Evolutionary conservation across 1,140 invertebrate genomes (phyloP), one percentile per base, ranked within the genome.

Genomic region (Aphelinus certus): DNA sequence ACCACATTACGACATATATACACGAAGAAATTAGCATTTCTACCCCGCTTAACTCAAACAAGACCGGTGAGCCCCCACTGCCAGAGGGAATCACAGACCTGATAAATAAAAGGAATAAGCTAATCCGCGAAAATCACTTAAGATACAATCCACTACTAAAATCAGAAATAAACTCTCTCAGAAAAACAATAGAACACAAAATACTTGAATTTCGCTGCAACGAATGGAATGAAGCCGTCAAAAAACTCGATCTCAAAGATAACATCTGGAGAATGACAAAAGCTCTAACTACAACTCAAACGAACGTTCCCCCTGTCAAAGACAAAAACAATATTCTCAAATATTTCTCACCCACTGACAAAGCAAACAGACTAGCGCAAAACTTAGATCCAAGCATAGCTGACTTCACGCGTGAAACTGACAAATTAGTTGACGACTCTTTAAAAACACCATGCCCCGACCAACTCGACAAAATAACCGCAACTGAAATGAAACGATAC

Each of bases 221-320:
- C 2, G 3, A 47, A 7, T 73, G 72, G 72, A 53, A 73, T 56
- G n/a, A 45, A 42, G 58, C 64, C 48, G 10, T 67, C 3, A 57
- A 1, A 45, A 73, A 47, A 7, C 53, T 73, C 26, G 67, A 73
- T 2, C 56, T 73, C 3, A 53, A 65, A 65, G 72, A 66, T 67
- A 66, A 73, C 45, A 3, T 73, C 1, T 73, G 63, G 51, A 51
- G 65, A 67, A 57, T 74, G 63, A 63, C 65, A 3, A 74, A 74
- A 67, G 56, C 49, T 3, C 47, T 61, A 9, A 74, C 65, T 1
- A 67, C 48, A 61, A 45, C 45, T 4, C 2, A 2, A 49, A 57
- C 46, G 1, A 46, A 46, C 3, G 53, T 71, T 5, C 60, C 57
- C 2, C 57, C 69, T 2, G 6, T 71, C 51, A 66, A 66, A 66